Evolutionary conservation across 1,140 invertebrate species (phyloP).

Genomic region (Drosophila ogumai): DNA sequence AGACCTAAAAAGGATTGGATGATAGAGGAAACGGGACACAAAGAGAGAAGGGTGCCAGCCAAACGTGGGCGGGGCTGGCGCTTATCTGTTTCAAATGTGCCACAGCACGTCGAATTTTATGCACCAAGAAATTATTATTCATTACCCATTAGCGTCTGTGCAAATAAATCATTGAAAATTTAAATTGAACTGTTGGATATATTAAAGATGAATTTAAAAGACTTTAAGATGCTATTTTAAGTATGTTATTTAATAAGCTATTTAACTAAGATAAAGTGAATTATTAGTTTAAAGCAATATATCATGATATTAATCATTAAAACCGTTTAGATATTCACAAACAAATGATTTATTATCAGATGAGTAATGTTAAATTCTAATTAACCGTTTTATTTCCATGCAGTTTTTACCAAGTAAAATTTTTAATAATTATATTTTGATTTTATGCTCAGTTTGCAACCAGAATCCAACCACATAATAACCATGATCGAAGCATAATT

Average conservation of each 20-base stretch:
- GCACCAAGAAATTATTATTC: constrained; percentile 34
- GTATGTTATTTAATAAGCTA: background rate
- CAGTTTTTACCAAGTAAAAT: too few relatives aligned
- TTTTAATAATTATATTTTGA: too few relatives aligned
- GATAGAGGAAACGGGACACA: background rate
- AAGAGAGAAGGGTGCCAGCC: background rate
- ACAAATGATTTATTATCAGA: background rate
- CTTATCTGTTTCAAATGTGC: constrained; percentile 60
- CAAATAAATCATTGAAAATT: constrained; percentile 35
- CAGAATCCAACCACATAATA: background rate
- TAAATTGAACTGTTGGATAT: constrained; percentile 9
- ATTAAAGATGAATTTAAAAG: background rate
- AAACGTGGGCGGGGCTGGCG: constrained; percentile 3
- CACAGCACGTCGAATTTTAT: constrained; percentile 52
- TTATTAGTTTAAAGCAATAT: too few relatives aligned
- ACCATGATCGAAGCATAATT: background rate
- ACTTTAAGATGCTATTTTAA: background rate
- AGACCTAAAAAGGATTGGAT: constrained; percentile 24
- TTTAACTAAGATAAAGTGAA: background rate
- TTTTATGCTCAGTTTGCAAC: too few relatives aligned
- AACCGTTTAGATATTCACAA: background rate
- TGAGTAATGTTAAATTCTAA: too few relatives aligned
- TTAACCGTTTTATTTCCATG: too few relatives aligned
- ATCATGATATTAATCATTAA: background rate
- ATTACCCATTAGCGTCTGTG: constrained; percentile 28